Evolutionary conservation across 1,140 invertebrate species (phyloP), one percentile per base, ranked within the genome.

Genomic region (Listronotus bonariensis): DNA sequence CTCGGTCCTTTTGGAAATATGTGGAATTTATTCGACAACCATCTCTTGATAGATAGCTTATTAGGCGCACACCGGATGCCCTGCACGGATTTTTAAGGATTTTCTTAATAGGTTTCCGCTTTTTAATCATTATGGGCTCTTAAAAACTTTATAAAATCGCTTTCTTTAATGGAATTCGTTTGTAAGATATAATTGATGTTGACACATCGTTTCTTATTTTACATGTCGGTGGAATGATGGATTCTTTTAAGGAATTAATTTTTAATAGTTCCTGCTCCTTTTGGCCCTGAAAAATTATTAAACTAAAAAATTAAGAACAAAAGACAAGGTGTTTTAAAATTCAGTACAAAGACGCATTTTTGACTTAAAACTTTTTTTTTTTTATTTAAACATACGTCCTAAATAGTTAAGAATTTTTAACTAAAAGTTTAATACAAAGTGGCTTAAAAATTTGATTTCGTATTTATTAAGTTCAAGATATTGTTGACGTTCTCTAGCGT

Each of bases 51-150:
- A 26, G 5, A 48, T 59, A 10, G 42, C 45, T 59, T 59, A 48
- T 59, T 59, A 59, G 43, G 11, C 42, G 34, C 45, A 38, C 36
- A 59, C 56, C 56, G 56, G 56, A 59, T 59, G 26, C 31, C 31
- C 17, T 32, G 12, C 31, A 48, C 11, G 43, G 45, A 38, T 59
- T 59, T 32, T 12, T 26, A 26, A 15, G 43, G 7, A 38, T 48
- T 59, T 59, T 20, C 42, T 59, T 59, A 59, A 59, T 59, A 59
- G 56, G 14, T 59, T 59, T 59, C 56, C 56, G 54, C 41, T 56
- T 56, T 56, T 56, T 45, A 45, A 17, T 45, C 42, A 18, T 45
- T 45, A 11, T 2, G 14, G 14, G 42, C 7, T 14, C 42, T 18
- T 18, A 18, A 45, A 14, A 18, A 17, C 14, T 15, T 18, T 9